Evolutionary conservation across 2,888 invertebrate species (phyloP).

Genomic region (Ceriagrion tenellum): DNA sequence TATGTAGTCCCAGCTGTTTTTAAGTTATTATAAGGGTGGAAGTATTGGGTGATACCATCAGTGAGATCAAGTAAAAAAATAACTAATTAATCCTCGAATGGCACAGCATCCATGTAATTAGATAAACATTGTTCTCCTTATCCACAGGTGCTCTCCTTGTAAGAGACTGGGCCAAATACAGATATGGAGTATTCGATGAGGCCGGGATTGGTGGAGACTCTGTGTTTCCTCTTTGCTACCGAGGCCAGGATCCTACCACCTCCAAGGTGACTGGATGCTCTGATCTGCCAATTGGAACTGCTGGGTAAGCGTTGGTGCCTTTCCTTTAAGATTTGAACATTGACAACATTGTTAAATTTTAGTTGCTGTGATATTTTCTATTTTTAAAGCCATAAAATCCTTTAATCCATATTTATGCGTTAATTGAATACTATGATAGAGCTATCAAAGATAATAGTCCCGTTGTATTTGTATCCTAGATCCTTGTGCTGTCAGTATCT

Average conservation of each 20-base stretch:
- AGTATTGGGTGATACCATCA: too few relatives aligned
- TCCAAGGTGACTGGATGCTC: conserved; percentile 80
- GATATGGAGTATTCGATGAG: conserved; percentile 86
- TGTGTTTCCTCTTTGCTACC: conserved; percentile 81
- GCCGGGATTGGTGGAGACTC: conserved; percentile 81
- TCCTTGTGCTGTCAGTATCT: too few relatives aligned
- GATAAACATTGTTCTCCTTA: conserved; percentile 71
- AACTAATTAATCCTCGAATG: too few relatives aligned
- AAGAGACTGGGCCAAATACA: conserved; percentile 84
- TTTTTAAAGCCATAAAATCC: too few relatives aligned
- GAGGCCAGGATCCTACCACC: conserved; percentile 76
- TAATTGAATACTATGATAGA: too few relatives aligned
- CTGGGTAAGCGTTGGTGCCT: conserved; percentile 76
- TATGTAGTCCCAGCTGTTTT: too few relatives aligned
- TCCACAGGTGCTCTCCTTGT: conserved; percentile 78
- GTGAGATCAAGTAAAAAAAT: too few relatives aligned
- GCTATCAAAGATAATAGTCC: too few relatives aligned
- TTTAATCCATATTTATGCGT: too few relatives aligned
- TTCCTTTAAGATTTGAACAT: not conserved
- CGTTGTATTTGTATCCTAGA: too few relatives aligned
- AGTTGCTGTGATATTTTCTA: not conserved
- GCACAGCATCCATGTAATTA: too few relatives aligned
- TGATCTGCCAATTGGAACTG: conserved; percentile 78
- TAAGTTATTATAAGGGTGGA: too few relatives aligned
- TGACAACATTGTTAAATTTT: not conserved